Conservation (phyloP, 2,797 vertebrate genomes). For the Natrix natrix region DNA sequence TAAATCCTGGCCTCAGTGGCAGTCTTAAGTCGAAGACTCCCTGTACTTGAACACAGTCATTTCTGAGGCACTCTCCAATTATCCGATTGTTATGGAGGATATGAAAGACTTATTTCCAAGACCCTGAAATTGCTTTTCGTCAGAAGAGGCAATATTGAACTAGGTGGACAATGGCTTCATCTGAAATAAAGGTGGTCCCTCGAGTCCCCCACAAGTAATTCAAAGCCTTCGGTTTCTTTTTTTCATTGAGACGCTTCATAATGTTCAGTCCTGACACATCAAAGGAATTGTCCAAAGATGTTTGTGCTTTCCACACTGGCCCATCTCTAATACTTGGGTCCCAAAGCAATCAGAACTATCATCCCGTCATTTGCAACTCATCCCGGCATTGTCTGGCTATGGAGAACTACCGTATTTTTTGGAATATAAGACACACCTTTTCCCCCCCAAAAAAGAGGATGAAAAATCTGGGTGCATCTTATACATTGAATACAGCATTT, state of each 20-base stretch:
- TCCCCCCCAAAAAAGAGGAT: no score
- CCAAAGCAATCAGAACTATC: background rate
- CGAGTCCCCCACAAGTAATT: background rate
- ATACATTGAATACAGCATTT: no score
- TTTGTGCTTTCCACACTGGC: background rate
- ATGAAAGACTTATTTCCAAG: background rate
- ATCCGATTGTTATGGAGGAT: background rate
- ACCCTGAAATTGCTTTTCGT: background rate
- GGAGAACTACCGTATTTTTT: background rate
- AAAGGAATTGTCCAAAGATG: background rate
- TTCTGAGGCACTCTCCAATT: background rate
- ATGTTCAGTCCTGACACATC: background rate
- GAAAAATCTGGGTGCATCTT: no score
- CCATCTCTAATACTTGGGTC: background rate
- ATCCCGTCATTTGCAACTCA: background rate
- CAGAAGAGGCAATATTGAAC: background rate
- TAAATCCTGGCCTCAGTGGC: no score
- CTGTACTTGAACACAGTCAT: background rate
- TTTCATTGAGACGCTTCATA: background rate
- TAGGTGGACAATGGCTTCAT: background rate
- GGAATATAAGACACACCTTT: no score
- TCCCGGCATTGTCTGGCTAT: no score
- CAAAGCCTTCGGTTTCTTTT: background rate
- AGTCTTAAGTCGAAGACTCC: no score
- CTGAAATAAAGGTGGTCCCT: background rate